Percentiles rank a stretch among this genome's conserved stretches.
These are phyloP conservation scores for Pecten maximus DNA, from an alignment of 2,888 invertebrate species.

Conservation along the genomic window DNA sequence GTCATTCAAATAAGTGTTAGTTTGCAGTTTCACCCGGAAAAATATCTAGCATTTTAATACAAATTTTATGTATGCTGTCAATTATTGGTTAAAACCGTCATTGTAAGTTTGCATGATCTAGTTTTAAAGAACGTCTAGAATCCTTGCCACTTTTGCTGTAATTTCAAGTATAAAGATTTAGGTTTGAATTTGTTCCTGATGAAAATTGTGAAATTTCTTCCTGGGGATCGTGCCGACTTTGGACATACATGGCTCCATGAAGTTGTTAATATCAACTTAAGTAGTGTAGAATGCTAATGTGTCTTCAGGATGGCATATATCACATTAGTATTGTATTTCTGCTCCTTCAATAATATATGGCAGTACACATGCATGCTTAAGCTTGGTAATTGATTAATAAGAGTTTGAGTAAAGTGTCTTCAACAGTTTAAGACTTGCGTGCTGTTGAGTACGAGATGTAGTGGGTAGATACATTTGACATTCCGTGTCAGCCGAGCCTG, in stretches of 20 bases:
- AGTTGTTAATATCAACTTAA: not conserved
- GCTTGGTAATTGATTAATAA: not conserved
- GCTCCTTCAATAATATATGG: not conserved
- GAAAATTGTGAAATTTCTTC: not conserved
- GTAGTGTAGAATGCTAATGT: not conserved
- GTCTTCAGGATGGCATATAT: not conserved
- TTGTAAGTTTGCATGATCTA: not conserved
- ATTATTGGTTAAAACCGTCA: not conserved
- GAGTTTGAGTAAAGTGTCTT: not conserved
- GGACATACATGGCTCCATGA: not conserved
- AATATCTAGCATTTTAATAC: too few relatives aligned
- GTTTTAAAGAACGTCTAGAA: too few relatives aligned
- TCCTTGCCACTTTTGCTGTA: too few relatives aligned
- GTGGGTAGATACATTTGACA: not conserved
- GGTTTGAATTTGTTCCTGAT: not conserved
- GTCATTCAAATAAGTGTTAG: not conserved
- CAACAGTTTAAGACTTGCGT: not conserved
- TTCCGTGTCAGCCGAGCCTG: conserved; percentile 1
- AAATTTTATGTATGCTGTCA: not conserved
- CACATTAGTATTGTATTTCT: not conserved
- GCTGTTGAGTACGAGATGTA: not conserved
- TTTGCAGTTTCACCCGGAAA: too few relatives aligned
- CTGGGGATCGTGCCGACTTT: not conserved
- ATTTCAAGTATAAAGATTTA: too few relatives aligned
- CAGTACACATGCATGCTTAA: not conserved